Conservation (phyloP, 2,113 vertebrate genomes). For the Tinamus guttatus region DNA sequence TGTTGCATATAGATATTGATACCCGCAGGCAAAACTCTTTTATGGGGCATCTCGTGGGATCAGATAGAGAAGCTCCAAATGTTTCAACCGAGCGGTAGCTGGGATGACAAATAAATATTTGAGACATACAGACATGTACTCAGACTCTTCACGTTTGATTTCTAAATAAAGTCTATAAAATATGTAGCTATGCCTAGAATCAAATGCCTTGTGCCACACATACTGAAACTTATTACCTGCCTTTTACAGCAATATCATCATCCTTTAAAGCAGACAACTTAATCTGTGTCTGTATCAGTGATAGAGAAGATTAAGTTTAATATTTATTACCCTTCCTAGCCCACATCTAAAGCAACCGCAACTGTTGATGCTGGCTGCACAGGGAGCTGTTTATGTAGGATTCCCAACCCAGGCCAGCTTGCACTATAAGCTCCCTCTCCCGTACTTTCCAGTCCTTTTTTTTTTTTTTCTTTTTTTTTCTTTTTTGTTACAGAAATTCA, state of each 20-base stretch:
- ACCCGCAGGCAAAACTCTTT: slow-evolving; percentile 72
- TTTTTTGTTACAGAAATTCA: background rate
- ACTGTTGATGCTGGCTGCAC: background rate
- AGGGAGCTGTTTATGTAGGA: background rate
- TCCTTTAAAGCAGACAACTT: background rate
- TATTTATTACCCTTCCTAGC: slow-evolving; percentile 28
- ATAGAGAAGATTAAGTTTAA: slow-evolving; percentile 1
- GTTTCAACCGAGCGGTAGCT: slow-evolving; percentile 24
- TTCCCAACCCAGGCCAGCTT: background rate
- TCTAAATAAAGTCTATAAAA: slow-evolving; percentile 62
- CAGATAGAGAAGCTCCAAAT: slow-evolving; percentile 52
- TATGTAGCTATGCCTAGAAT: slow-evolving; percentile 30
- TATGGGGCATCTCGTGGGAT: slow-evolving; percentile 66
- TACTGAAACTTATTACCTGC: background rate
- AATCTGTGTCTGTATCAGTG: background rate
- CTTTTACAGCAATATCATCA: background rate
- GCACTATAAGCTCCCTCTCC: background rate
- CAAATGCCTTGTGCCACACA: background rate
- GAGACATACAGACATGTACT: slow-evolving; percentile 33
- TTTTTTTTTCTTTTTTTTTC: background rate
- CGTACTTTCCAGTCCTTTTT: background rate
- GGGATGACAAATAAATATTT: slow-evolving; percentile 74
- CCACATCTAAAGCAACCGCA: background rate
- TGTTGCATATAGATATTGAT: slow-evolving; percentile 70
- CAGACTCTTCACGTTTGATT: slow-evolving; percentile 59